Percentiles rank a stretch among this genome's conserved stretches.
These are phyloP conservation scores for Melitaea athalia DNA, from an alignment of 2,888 invertebrate genomes.

Conservation along the genomic window DNA sequence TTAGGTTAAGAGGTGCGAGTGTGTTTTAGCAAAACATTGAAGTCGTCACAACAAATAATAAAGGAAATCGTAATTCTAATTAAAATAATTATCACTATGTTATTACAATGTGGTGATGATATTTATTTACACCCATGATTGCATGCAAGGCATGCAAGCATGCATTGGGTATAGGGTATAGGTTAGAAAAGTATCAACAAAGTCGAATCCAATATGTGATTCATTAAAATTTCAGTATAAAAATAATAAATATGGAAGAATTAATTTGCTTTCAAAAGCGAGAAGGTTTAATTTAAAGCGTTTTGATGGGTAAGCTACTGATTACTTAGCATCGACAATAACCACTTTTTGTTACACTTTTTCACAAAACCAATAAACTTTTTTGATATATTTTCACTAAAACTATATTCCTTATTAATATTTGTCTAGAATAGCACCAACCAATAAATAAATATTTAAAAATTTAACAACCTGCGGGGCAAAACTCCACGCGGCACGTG, in stretches of 20 bases:
- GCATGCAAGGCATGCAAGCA: not conserved
- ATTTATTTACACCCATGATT: constrained; percentile 3
- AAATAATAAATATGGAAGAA: not conserved
- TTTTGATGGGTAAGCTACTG: constrained; percentile 18
- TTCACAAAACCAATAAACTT: constrained; percentile 55
- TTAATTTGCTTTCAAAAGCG: not conserved
- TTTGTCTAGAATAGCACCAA: constrained; percentile 51
- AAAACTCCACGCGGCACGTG: constrained; percentile 83
- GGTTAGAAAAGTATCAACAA: constrained; percentile 25
- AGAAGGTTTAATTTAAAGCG: not conserved
- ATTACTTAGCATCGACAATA: constrained; percentile 27
- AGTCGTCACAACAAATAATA: not conserved
- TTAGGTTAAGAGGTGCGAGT: no score
- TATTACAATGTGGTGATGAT: not conserved
- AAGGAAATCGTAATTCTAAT: not conserved
- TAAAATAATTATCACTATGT: not conserved
- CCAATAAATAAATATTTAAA: constrained; percentile 54
- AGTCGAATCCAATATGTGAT: not conserved
- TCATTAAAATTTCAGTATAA: not conserved
- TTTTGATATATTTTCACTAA: constrained; percentile 54
- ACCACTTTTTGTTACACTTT: constrained; percentile 44
- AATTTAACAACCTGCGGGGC: constrained; percentile 75
- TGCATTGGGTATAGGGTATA: constrained; percentile 12
- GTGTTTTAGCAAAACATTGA: not conserved
- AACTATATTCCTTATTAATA: constrained; percentile 45